A percentile compares a stretch with the other conserved stretches of the same genome.
Conservation (phyloP, 1,140 invertebrate species). For the Drosophila funebris region DNA sequence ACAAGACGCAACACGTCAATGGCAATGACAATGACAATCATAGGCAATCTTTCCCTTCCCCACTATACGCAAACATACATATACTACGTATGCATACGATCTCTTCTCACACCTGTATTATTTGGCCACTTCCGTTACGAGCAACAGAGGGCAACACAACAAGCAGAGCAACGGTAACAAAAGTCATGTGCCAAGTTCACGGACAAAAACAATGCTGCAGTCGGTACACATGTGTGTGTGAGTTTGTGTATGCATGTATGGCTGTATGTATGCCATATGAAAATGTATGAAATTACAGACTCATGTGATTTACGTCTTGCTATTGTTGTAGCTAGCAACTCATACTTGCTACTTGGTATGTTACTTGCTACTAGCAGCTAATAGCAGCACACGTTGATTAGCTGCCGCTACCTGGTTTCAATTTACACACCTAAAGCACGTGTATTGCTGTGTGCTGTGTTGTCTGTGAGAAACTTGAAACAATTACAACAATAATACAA, state of each 20-base stretch:
- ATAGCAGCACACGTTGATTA: slow-evolving; percentile 46
- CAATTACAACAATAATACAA: slow-evolving; percentile 60
- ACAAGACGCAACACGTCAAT: slow-evolving; percentile 1
- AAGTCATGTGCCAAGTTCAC: slow-evolving; percentile 64
- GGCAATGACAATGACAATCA: slow-evolving; percentile 17
- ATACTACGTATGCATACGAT: neutral
- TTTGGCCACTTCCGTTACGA: slow-evolving; percentile 68
- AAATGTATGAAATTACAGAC: slow-evolving; percentile 72
- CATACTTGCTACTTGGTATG: slow-evolving; percentile 16
- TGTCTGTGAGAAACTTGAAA: slow-evolving; percentile 59
- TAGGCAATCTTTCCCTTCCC: neutral
- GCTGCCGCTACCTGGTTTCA: slow-evolving; percentile 53
- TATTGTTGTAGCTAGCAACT: slow-evolving; percentile 53
- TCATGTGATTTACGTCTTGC: slow-evolving; percentile 66
- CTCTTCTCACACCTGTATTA: slow-evolving; percentile 23
- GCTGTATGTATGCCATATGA: slow-evolving; percentile 39
- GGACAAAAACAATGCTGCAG: slow-evolving; percentile 39
- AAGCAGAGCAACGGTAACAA: slow-evolving; percentile 47
- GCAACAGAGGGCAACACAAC: slow-evolving; percentile 13
- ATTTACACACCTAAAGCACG: slow-evolving; percentile 68
- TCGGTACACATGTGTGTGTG: neutral
- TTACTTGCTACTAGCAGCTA: neutral
- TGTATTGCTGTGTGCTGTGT: slow-evolving; percentile 47
- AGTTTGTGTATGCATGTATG: slow-evolving; percentile 1
- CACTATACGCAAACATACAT: neutral